Evolutionary conservation across 2,888 invertebrate genomes (phyloP), one percentile per base, ranked within the genome.

Genomic region (Hyles lineata): DNA sequence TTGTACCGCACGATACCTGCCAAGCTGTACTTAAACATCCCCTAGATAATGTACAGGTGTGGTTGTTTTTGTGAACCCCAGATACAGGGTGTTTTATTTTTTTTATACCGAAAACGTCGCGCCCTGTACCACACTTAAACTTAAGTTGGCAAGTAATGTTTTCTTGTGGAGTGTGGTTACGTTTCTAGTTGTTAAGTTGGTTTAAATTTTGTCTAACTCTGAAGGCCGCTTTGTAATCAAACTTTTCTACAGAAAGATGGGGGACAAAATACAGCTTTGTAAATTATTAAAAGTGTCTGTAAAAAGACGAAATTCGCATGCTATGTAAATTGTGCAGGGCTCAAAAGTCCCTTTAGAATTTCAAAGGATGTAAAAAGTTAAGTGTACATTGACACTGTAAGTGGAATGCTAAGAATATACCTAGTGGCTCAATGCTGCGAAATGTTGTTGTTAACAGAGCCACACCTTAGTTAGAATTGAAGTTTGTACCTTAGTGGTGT

Each of bases 131-230:
- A 23, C 17, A 67, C 50, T 23, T 50, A 43, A 17, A 55, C 11
- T 60, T 67, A 50, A 50, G 67, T 67, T 67, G 67, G 67, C 67
- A 67, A 50, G 67, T 67, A n/a, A 67, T 32, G 35, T 62, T 67
- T 50, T 50, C 23, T 25, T 43, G 50, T 67, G 67, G 67, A 67
- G 50, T 67, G 50, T 67, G 50, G 43, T 23, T 67, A 9, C 23
- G 25, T 60, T 43, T 60, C 75, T 71, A 78, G 75, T 76, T 78
- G 77, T 77, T 76, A 77, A 72, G 75, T 76, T 76, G 75, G 76
- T 74, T 70, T 74, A 75, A 75, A 73, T 76, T 75, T 76, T 80
- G 73, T 79, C 75, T 73, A 67, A 67, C 67, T 67, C 67, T 67
- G 67, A 67, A 67, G 43, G 67, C 60, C 74, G 75, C 43, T 50